phyloP scores from a whole-genome alignment of 2,888 invertebrate species.

The Atherix ibis region DNA sequence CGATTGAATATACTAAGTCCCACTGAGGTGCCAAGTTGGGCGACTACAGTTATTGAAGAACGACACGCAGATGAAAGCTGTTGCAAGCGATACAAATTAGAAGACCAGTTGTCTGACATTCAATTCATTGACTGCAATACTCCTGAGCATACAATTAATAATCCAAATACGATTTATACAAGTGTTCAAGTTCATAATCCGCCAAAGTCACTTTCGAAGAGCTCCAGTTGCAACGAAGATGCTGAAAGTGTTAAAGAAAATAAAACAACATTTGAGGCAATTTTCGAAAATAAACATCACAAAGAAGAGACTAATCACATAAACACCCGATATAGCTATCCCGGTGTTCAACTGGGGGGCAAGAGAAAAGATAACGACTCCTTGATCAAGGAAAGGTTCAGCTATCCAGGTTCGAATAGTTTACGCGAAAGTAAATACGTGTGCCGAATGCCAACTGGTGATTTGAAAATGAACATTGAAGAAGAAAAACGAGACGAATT shows the following conservation, averaged over 20 bases:
- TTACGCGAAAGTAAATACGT: slow-evolving; percentile 13
- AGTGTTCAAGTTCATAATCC: slow-evolving; percentile 31
- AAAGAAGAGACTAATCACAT: slow-evolving; percentile 12
- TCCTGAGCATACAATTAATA: slow-evolving; percentile 41
- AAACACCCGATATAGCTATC: slow-evolving; percentile 27
- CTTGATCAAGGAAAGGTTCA: slow-evolving; percentile 27
- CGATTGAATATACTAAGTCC: slow-evolving; percentile 35
- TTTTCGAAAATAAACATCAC: slow-evolving; percentile 13
- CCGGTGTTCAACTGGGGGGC: slow-evolving; percentile 27
- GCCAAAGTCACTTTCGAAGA: slow-evolving; percentile 18
- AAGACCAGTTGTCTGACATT: slow-evolving; percentile 62
- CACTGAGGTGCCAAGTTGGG: slow-evolving; percentile 7
- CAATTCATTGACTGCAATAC: slow-evolving; percentile 69
- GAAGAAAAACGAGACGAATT: slow-evolving; percentile 13
- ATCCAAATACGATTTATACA: slow-evolving; percentile 24
- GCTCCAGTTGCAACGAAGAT: slow-evolving; percentile 9
- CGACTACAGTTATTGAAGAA: slow-evolving; percentile 8
- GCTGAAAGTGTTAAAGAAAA: slow-evolving; percentile 3
- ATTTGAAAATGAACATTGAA: slow-evolving; percentile 14
- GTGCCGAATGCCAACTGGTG: slow-evolving; percentile 13
- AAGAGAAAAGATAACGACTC: slow-evolving; percentile 25
- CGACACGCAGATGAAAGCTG: slow-evolving; percentile 32
- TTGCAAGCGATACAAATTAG: slow-evolving; percentile 52
- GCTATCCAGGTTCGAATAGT: slow-evolving; percentile 25
- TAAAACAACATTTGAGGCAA: slow-evolving; percentile 14